Evolutionary conservation across 2,113 vertebrate genomes (phyloP), one percentile per base, ranked within the genome.

Genomic region (Steatornis caripensis): DNA sequence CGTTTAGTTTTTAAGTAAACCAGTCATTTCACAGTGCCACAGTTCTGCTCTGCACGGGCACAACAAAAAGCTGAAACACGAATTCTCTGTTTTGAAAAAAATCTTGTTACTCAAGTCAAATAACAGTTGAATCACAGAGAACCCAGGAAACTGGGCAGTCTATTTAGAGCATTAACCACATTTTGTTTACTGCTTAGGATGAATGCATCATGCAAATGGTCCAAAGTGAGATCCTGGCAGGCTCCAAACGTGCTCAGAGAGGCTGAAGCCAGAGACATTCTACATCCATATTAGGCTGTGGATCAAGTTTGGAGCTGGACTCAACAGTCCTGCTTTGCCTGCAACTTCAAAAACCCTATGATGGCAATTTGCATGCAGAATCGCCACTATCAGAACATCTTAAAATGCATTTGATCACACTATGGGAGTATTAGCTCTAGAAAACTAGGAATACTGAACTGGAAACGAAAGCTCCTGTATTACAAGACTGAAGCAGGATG

Each of bases 271-370:
- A 98, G 95, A 95, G 84, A 94, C 97, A 98, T 98, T 98, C 97
- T 98, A 97, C 96, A 97, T 87, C 98, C 98, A 97, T 98, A 98
- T 98, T 98, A 98, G 98, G 98, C 82, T 94, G 91, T 79, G 85
- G 89, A 94, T 95, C 86, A 96, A 97, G 95, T 93, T 87, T 75
- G 74, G 57, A 89, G 91, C 75, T 96, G 91, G 84, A 87, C 90
- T 81, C 82, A 95, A 54, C 64, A 93, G 41, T 91, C 96, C 54
- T 83, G 62, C 95, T 96, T 75, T 90, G 84, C 91, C 90, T 34
- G 24, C 87, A 72, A 84, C 53, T 95, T 96, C 78, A 74, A 87
- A 84, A 94, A 89, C 77, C 43, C 77, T 94, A 6, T 49, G 62
- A 95, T 60, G 60, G 77, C 61, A 91, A 95, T 45, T 77, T 65